phyloP scores from a whole-genome alignment of 2,797 vertebrate genomes.

The Fistularia commersonii region DNA sequence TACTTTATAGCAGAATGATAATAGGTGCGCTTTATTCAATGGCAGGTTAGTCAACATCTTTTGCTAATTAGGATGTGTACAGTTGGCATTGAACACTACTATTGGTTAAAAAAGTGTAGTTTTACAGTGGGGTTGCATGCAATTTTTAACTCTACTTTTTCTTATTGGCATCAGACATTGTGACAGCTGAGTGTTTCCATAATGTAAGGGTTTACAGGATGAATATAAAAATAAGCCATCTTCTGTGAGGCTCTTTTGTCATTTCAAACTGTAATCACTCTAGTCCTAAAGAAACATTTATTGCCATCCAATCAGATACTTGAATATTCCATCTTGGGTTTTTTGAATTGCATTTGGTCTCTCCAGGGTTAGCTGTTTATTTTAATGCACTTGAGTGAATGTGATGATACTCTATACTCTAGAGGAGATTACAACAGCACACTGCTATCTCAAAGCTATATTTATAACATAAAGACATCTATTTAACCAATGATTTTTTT shows the following conservation, averaged over 20 bases:
- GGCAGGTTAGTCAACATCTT: slow-evolving; percentile 45
- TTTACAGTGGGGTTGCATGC: slow-evolving; percentile 66
- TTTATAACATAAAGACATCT: slow-evolving; percentile 58
- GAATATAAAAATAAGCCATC: slow-evolving; percentile 27
- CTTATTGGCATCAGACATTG: slow-evolving; percentile 58
- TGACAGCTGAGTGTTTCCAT: slow-evolving; percentile 51
- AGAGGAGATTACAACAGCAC: slow-evolving; percentile 63
- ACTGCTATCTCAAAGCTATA: slow-evolving; percentile 55
- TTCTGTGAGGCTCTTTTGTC: slow-evolving; percentile 31
- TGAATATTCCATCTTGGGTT: slow-evolving; percentile 69
- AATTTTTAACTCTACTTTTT: slow-evolving; percentile 61
- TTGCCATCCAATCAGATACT: slow-evolving; percentile 72
- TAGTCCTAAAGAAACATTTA: slow-evolving; percentile 63
- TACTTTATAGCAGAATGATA: slow-evolving; percentile 45
- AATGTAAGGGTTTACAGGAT: slow-evolving; percentile 40
- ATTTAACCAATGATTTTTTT: slow-evolving; percentile 52
- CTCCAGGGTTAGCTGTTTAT: slow-evolving; percentile 1
- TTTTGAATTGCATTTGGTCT: slow-evolving; percentile 53
- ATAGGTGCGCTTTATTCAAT: slow-evolving; percentile 56
- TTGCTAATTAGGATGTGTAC: slow-evolving; percentile 55
- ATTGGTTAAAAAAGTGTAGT: slow-evolving; percentile 47
- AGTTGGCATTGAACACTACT: slow-evolving; percentile 37
- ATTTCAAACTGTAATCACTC: slow-evolving; percentile 60
- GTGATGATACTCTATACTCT: slow-evolving; percentile 61
- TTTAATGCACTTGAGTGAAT: slow-evolving; percentile 65